Evolutionary conservation across 2,797 vertebrate genomes (phyloP).

Genomic region (Spinibarbus caldwelli): DNA sequence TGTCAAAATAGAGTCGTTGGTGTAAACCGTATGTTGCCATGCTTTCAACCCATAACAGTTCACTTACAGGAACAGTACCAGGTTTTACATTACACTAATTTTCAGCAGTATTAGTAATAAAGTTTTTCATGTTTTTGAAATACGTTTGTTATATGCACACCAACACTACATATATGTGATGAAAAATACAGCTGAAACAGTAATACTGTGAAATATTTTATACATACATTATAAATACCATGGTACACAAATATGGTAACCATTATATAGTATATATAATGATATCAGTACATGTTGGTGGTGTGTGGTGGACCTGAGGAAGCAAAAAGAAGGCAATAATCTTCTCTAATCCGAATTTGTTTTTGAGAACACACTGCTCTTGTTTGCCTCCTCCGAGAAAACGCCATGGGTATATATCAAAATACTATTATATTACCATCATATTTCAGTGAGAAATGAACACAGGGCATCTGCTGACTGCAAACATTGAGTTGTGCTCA

Average conservation of each 20-base stretch:
- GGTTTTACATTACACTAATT: background rate
- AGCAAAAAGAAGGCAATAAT: background rate
- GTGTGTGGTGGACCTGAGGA: background rate
- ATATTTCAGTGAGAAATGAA: background rate
- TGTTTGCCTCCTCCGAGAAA: background rate
- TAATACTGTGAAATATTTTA: too few species aligned
- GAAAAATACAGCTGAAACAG: too few species aligned
- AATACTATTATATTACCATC: background rate
- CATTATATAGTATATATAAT: background rate
- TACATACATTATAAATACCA: background rate
- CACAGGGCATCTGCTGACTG: background rate
- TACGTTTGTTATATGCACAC: too few species aligned
- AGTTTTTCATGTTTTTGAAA: background rate
- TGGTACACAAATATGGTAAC: background rate
- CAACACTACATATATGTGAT: too few species aligned
- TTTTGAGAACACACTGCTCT: background rate
- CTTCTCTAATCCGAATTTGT: background rate
- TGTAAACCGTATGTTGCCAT: constrained; percentile 15
- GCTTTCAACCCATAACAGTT: background rate
- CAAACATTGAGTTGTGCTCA: background rate
- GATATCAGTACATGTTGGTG: background rate
- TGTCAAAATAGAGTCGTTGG: constrained; percentile 49
- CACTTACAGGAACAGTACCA: background rate
- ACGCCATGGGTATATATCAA: background rate
- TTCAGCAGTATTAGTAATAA: background rate